A percentile compares a stretch with the other conserved stretches of the same genome.
phyloP scores from a whole-genome alignment of 2,113 vertebrate species.

The Hippocampus guttulatus region DNA sequence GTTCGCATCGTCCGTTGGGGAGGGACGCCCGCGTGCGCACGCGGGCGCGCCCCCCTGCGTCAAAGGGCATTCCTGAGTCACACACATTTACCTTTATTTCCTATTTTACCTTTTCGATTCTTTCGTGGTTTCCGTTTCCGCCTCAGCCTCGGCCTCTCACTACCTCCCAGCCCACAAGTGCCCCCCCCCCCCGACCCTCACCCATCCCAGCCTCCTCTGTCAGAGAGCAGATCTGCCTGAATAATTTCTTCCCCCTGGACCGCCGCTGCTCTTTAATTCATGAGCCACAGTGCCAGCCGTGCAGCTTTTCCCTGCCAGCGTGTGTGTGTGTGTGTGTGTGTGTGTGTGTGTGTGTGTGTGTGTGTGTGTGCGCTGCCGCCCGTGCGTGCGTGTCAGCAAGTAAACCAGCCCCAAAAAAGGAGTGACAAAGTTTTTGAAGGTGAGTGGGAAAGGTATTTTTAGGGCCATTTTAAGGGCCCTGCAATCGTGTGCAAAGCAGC shows the following conservation, averaged over 20 bases:
- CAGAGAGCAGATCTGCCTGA: slow-evolving; percentile 69
- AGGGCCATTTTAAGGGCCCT: not conserved
- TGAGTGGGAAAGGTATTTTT: slow-evolving; percentile 10
- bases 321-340: slow-evolving; percentile 4
- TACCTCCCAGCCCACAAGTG: not conserved
- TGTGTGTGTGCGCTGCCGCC: slow-evolving; percentile 5
- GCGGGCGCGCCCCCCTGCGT: not conserved
- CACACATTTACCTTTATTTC: not conserved
- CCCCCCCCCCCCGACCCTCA: slow-evolving; percentile 3
- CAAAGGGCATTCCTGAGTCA: not conserved
- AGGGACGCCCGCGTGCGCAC: not conserved
- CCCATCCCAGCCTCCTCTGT: slow-evolving; percentile 45
- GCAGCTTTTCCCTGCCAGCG: slow-evolving; percentile 7
- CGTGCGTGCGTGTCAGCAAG: slow-evolving; percentile 53
- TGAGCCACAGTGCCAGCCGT: slow-evolving; percentile 47
- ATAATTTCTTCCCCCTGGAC: slow-evolving; percentile 71
- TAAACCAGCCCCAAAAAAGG: slow-evolving; percentile 47
- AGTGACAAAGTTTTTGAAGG: slow-evolving; percentile 54
- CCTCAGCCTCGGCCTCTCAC: no score
- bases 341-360: slow-evolving; percentile 18
- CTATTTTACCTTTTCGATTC: not conserved
- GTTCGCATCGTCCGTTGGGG: not conserved
- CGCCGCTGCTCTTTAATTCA: slow-evolving; percentile 70
- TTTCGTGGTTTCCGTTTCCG: not conserved
- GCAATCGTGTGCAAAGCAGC: not conserved